phyloP scores from a whole-genome alignment of 92 coral and sea anemone species.

The Virgularia gustaviana region DNA sequence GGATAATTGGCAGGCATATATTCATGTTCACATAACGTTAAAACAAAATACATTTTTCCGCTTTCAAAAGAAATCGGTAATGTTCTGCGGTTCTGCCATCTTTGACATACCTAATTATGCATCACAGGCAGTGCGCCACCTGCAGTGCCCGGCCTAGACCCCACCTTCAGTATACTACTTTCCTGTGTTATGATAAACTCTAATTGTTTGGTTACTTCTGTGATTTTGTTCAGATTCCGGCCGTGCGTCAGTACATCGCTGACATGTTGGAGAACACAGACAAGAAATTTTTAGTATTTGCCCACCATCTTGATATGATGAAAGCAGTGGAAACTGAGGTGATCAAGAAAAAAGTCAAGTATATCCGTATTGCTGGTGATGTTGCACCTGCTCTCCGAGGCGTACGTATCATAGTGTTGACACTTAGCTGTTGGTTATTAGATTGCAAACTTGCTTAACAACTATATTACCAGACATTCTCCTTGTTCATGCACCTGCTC shows the following conservation, averaged over 20 bases:
- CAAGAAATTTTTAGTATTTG: constrained; percentile 82
- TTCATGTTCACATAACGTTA: too few relatives aligned
- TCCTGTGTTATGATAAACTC: too few relatives aligned
- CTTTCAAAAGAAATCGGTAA: too few relatives aligned
- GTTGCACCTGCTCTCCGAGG: constrained; percentile 81
- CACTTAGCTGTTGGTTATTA: not conserved
- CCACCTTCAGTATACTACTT: too few relatives aligned
- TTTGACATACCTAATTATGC: too few relatives aligned
- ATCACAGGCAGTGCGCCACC: too few relatives aligned
- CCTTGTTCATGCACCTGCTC: constrained; percentile 60
- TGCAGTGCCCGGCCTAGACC: too few relatives aligned
- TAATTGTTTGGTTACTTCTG: too few relatives aligned
- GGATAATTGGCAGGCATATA: too few relatives aligned
- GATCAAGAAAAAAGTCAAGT: constrained; percentile 60
- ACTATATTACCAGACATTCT: not conserved
- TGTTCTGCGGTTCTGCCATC: too few relatives aligned
- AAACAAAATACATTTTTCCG: too few relatives aligned
- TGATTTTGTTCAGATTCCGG: constrained; percentile 62
- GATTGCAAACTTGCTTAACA: too few relatives aligned
- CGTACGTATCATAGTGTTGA: constrained; percentile 40
- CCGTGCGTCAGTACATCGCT: constrained; percentile 74
- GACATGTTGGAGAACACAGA: constrained; percentile 80
- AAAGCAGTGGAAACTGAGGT: constrained; percentile 64
- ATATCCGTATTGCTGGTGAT: constrained; percentile 86
- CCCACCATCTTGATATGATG: constrained; percentile 72